Evolutionary conservation across 2,113 vertebrate species (phyloP).

Genomic region (Rousettus leschenaultii): DNA sequence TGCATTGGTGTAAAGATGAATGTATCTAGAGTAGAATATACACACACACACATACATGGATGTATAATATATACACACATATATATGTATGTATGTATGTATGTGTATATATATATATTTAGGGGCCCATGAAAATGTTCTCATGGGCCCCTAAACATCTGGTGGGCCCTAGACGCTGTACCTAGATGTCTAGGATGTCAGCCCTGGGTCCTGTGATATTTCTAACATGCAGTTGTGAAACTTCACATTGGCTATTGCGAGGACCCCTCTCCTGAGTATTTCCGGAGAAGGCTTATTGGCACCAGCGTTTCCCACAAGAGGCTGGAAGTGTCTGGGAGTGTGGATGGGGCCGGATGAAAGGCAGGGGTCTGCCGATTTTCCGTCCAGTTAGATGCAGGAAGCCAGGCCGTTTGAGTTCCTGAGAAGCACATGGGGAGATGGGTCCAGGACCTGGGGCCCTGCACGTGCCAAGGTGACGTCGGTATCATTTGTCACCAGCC

Average conservation of each 20-base stretch:
- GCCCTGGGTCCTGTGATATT: not conserved
- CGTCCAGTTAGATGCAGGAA: no score
- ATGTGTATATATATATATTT: no score
- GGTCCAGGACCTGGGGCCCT: not conserved
- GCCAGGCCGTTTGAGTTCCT: not conserved
- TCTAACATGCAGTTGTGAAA: not conserved
- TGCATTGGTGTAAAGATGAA: not conserved
- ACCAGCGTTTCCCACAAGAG: not conserved
- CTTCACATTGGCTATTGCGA: not conserved
- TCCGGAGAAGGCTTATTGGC: not conserved
- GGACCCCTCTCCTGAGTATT: not conserved
- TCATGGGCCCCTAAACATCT: not conserved
- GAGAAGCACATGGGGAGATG: not conserved
- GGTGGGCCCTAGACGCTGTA: no score
- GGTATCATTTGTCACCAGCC: not conserved
- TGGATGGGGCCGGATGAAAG: not conserved
- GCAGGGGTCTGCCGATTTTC: not conserved
- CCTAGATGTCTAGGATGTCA: no score
- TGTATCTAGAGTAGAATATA: not conserved
- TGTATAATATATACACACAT: no score
- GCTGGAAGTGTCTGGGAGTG: not conserved
- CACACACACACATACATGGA: no score
- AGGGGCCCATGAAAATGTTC: not conserved
- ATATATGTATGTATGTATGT: no score
- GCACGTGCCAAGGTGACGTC: fast-evolving